Percentiles rank a stretch among this genome's conserved stretches.
Evolutionary conservation across 1,140 invertebrate genomes (phyloP).

Genomic region (Aethina tumida): DNA sequence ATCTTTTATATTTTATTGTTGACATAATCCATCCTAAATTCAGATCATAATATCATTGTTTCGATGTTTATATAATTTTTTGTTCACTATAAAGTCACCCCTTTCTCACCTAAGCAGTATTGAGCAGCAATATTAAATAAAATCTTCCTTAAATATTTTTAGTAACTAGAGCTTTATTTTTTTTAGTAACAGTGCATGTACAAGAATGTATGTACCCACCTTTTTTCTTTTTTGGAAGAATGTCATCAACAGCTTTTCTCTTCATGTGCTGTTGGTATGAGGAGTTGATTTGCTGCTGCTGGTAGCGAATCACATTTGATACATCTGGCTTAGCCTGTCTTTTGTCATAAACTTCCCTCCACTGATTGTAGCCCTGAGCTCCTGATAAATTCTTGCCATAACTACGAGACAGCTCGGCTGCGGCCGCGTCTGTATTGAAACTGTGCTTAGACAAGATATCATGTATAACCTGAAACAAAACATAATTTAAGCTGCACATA

Average conservation of each 20-base stretch:
- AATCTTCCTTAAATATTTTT: too few relatives aligned
- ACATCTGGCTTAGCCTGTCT: constrained; percentile 7
- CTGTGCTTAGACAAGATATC: constrained; percentile 27
- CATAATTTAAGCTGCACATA: constrained; percentile 1
- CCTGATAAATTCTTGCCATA: constrained; percentile 12
- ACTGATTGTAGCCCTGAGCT: constrained; percentile 19
- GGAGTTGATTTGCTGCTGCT: constrained; percentile 1
- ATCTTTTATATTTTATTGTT: too few relatives aligned
- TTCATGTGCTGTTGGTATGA: constrained; percentile 7
- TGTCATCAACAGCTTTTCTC: constrained; percentile 15
- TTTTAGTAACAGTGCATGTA: too few relatives aligned
- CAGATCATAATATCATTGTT: too few relatives aligned
- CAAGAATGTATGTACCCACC: not conserved
- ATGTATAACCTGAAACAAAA: constrained; percentile 25
- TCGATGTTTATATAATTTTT: too few relatives aligned
- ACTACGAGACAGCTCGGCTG: constrained; percentile 21
- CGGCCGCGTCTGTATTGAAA: constrained; percentile 29
- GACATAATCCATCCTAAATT: too few relatives aligned
- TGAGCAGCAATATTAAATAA: too few relatives aligned
- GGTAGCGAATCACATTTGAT: too few relatives aligned
- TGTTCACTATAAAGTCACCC: too few relatives aligned
- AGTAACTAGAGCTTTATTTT: too few relatives aligned
- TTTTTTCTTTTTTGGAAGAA: not conserved
- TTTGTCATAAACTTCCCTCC: constrained; percentile 21
- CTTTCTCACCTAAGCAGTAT: too few relatives aligned